Base-by-base conservation (phyloP, 2,113 vertebrate species). In the Rhea americana region DNA sequence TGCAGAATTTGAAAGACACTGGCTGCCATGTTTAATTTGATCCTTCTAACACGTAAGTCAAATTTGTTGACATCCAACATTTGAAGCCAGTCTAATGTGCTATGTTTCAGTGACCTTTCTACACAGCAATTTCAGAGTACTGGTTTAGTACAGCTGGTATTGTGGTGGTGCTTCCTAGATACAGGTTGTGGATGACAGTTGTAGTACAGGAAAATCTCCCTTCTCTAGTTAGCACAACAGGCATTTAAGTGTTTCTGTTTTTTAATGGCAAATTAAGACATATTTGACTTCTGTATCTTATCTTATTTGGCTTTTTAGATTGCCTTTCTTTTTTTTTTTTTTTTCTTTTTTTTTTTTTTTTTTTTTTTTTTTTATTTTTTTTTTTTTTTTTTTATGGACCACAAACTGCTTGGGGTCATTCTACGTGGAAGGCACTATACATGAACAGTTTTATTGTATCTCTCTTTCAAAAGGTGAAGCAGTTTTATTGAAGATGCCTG, bases 11-110 rank as follows among this genome's bases (percentile, higher is more conserved):
- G 85, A 90, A 92, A 96, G 53, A 76, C 67, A 43, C 5, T 55
- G 93, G n/a, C 55, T 96, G 87, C 87, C 92, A 59, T 94, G 58
- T 93, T 96, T 90, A 90, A 92, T 95, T 80, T 87, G 72, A 83
- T 87, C 56, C 72, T 76, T 91, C 81, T 78, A 82, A 85, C 41
- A 71, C 5, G 14, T 48, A 87, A 94, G 82, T 89, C 75, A 91
- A 85, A 80, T 94, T 26, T 95, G 71, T 89, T 94, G 90, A 90
- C 77, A 82, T 89, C 85, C 91, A 90, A 89, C 91, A 89, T 94
- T 91, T 95, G 82, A 62, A 95, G 86, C 39, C 83, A 89, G 74
- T 92, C 91, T 90, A 66, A 92, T 93, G 71, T 53, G 59, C 77
- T 86, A 53, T 32, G 93, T 95, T 91, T 96, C 78, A 90, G 73